Percentiles rank a stretch among this genome's conserved stretches.
phyloP scores from a whole-genome alignment of 2,113 vertebrate species.

The Phocoena phocoena region DNA sequence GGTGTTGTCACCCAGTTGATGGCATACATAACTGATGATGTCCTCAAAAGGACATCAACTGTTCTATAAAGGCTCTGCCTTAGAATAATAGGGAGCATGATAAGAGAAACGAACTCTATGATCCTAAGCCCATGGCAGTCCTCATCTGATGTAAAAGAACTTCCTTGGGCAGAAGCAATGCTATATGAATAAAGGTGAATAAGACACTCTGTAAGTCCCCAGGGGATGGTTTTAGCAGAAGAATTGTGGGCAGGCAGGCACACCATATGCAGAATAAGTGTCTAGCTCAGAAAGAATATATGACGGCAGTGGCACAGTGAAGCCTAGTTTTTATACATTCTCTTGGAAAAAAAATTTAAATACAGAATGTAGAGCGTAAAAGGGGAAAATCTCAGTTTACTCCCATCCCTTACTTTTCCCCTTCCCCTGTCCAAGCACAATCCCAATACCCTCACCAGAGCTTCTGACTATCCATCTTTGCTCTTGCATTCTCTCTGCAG shows the following conservation, averaged over 20 bases:
- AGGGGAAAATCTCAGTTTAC: neutral
- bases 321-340: neutral
- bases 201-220: neutral
- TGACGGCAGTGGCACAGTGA: neutral
- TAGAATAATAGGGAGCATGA: neutral
- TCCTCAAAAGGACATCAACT: neutral
- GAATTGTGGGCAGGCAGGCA: neutral
- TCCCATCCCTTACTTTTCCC: neutral
- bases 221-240: neutral
- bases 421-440: neutral
- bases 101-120: neutral
- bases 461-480: neutral
- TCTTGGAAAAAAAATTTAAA: neutral
- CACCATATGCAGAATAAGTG: neutral
- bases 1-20: neutral
- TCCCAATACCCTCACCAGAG: neutral
- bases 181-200: neutral
- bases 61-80: neutral
- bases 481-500: neutral
- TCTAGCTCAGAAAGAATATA: neutral
- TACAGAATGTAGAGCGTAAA: neutral
- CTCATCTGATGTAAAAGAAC: neutral
- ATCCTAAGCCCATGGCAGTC: neutral
- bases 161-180: neutral
- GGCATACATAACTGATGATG: neutral